Evolutionary conservation across 2,797 vertebrate species (phyloP).

Genomic region (Typhlichthys eigenmanni): DNA sequence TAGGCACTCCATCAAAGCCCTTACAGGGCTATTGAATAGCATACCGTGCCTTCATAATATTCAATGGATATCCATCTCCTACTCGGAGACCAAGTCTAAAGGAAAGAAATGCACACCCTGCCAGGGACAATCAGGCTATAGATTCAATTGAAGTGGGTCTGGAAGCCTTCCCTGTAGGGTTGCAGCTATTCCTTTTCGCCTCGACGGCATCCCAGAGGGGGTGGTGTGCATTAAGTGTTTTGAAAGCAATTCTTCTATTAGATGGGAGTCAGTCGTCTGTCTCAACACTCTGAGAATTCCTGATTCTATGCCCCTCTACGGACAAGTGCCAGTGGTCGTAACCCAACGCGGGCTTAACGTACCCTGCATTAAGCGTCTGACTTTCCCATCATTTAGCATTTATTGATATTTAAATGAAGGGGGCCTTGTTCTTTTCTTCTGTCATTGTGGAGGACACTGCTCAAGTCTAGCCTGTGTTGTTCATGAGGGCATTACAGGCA

Average conservation of each 20-base stretch:
- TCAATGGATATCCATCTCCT: constrained; percentile 58
- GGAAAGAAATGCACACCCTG: constrained; percentile 53
- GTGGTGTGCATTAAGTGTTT: constrained; percentile 61
- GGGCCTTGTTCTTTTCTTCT: neutral
- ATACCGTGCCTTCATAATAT: constrained; percentile 53
- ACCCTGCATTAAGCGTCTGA: neutral
- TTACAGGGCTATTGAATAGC: constrained; percentile 53
- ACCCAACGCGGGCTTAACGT: constrained; percentile 27
- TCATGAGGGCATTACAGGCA: constrained; percentile 25
- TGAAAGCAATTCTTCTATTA: constrained; percentile 66
- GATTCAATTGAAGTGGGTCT: constrained; percentile 51
- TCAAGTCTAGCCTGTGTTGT: constrained; percentile 34
- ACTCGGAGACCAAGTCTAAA: constrained; percentile 39
- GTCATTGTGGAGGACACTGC: neutral
- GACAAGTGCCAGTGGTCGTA: constrained; percentile 41
- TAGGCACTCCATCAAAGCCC: constrained; percentile 57
- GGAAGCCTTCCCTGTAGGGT: constrained; percentile 56
- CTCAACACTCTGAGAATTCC: constrained; percentile 58
- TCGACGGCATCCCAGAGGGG: constrained; percentile 41
- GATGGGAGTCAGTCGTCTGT: constrained; percentile 61
- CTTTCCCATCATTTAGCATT: neutral
- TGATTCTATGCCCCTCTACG: constrained; percentile 53
- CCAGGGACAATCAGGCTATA: constrained; percentile 54
- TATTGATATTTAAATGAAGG: constrained; percentile 4
- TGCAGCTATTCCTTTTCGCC: constrained; percentile 57